Evolutionary conservation across 2,888 invertebrate species (phyloP).

Genomic region (Scrobipalpa costella): DNA sequence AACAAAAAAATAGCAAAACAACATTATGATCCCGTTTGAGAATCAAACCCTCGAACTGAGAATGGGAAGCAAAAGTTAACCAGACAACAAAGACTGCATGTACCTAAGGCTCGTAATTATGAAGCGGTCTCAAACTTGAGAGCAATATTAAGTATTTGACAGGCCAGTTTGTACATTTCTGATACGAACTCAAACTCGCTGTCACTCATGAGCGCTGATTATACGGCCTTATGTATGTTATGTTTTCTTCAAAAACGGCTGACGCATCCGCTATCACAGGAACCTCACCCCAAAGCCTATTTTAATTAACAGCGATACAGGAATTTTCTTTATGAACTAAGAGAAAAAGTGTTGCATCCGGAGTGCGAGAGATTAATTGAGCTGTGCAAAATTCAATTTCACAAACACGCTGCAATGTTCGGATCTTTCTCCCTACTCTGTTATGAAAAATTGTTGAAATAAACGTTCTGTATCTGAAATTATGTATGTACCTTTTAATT

Average conservation of each 20-base stretch:
- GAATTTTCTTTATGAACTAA: constrained; percentile 63
- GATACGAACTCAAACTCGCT: too few relatives aligned
- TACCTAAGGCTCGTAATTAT: too few relatives aligned
- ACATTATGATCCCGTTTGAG: neutral
- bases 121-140: too few relatives aligned
- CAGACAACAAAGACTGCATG: neutral
- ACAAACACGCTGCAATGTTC: constrained; percentile 4
- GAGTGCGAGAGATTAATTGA: constrained; percentile 19
- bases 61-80: too few relatives aligned
- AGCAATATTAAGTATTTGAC: too few relatives aligned
- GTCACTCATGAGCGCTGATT: too few relatives aligned
- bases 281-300: constrained; percentile 44
- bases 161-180: too few relatives aligned
- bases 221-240: too few relatives aligned
- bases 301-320: constrained; percentile 69
- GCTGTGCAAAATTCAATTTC: constrained; percentile 18
- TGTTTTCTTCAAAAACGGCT: neutral
- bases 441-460: neutral
- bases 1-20: neutral
- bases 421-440: neutral
- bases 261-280: constrained; percentile 35
- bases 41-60: neutral
- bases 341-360: constrained; percentile 51
- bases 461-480: neutral
- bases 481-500: too few relatives aligned